These are phyloP conservation scores for Diadophis punctatus DNA, from an alignment of 2,113 vertebrate species.

Conservation along the genomic window DNA sequence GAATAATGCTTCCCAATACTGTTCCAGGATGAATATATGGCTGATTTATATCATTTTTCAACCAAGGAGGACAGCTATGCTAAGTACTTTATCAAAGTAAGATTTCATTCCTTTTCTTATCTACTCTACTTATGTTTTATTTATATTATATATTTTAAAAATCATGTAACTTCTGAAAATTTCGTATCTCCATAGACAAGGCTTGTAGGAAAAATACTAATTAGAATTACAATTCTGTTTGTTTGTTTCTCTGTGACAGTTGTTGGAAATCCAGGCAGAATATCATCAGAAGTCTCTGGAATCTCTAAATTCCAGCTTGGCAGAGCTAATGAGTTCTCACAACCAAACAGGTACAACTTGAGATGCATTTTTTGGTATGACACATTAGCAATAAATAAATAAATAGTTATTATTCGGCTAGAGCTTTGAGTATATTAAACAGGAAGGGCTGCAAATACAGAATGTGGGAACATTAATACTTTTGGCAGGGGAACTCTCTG, in stretches of 20 bases:
- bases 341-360: slow-evolving; percentile 68
- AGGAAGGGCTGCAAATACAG: not conserved
- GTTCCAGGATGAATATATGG: slow-evolving; percentile 89
- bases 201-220: not conserved
- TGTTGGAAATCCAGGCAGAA: slow-evolving; percentile 91
- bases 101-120: slow-evolving; percentile 33
- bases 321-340: slow-evolving; percentile 82
- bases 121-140: not conserved
- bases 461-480: not conserved
- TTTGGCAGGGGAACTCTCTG: not conserved
- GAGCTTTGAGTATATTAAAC: fast-evolving
- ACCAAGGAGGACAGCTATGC: slow-evolving; percentile 93
- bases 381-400: not conserved
- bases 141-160: not conserved
- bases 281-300: slow-evolving; percentile 84
- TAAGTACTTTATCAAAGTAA: slow-evolving; percentile 89
- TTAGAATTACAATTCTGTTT: not conserved
- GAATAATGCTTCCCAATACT: slow-evolving; percentile 25
- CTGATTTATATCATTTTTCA: slow-evolving; percentile 93
- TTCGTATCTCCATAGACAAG: not conserved
- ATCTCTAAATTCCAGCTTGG: slow-evolving; percentile 79
- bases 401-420: fast-evolving
- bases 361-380: not conserved
- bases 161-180: not conserved
- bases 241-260: slow-evolving; percentile 62